Evolutionary conservation across 2,888 invertebrate species (phyloP).

Genomic region (Pycnomerus fuliginosus): DNA sequence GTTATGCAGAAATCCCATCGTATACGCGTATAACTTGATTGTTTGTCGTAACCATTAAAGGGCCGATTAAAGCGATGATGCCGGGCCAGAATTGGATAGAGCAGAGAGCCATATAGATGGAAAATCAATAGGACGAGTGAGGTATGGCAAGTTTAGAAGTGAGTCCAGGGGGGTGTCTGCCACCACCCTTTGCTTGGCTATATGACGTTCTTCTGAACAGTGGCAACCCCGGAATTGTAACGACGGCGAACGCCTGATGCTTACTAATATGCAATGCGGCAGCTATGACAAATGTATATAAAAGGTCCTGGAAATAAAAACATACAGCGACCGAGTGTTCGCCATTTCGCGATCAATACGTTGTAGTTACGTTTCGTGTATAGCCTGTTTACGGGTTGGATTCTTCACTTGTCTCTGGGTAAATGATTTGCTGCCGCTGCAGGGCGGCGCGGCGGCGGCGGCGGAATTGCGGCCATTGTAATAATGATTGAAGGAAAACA

Average conservation of each 20-base stretch:
- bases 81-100: conserved; percentile 28
- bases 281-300: conserved; percentile 26
- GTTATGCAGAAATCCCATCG: no score
- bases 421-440: conserved; percentile 9
- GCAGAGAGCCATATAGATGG: conserved; percentile 37
- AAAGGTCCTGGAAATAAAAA: conserved; percentile 20
- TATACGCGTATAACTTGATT: conserved; percentile 24
- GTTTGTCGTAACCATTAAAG: conserved; percentile 29
- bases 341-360: conserved; percentile 19
- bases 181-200: conserved; percentile 8
- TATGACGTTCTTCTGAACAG: conserved; percentile 12
- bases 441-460: conserved; percentile 3
- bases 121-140: conserved; percentile 39
- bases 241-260: conserved; percentile 24
- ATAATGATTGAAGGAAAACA: no score
- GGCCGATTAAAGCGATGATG: conserved; percentile 32
- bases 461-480: no score
- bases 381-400: conserved; percentile 12
- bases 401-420: conserved; percentile 12
- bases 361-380: conserved; percentile 11
- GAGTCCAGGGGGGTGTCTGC: conserved; percentile 16
- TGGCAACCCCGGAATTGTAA: conserved; percentile 15
- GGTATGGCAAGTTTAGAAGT: conserved; percentile 22
- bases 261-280: conserved; percentile 27
- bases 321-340: conserved; percentile 12